A percentile compares a stretch with the other conserved stretches of the same genome.
phyloP scores from a whole-genome alignment of 1,140 invertebrate genomes.

The Lanistes nyassanus region DNA sequence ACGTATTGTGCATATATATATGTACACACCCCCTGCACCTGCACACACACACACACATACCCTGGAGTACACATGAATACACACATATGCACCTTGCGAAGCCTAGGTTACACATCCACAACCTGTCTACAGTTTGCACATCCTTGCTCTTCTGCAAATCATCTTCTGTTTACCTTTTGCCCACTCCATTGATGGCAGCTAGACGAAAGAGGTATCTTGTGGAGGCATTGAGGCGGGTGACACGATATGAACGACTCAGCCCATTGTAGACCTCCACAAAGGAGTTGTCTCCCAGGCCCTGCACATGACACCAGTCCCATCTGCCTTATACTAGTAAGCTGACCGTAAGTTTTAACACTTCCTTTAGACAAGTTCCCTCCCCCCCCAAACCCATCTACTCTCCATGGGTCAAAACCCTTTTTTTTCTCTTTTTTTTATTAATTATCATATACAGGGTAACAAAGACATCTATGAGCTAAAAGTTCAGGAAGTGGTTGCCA shows the following conservation, averaged over 20 bases:
- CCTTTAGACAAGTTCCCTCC: background rate
- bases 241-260: constrained; percentile 76
- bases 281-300: constrained; percentile 59
- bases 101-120: no score
- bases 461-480: background rate
- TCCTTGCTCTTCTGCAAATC: no score
- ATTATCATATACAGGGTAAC: background rate
- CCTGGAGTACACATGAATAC: no score
- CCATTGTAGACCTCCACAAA: constrained; percentile 80
- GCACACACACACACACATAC: no score
- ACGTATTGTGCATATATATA: no score
- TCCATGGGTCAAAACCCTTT: background rate
- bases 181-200: constrained; percentile 83
- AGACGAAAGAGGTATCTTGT: constrained; percentile 84
- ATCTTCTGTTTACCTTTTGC: constrained; percentile 71
- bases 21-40: no score
- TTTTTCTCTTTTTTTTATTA: background rate
- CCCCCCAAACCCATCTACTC: background rate
- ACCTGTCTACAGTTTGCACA: no score
- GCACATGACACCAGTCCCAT: constrained; percentile 30
- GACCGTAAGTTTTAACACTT: background rate
- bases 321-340: no score
- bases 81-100: no score
- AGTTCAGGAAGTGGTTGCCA: no score
- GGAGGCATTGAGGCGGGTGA: constrained; percentile 78